Evolutionary conservation across 2,797 vertebrate species (phyloP).

Genomic region (Ambastaia sidthimunki): DNA sequence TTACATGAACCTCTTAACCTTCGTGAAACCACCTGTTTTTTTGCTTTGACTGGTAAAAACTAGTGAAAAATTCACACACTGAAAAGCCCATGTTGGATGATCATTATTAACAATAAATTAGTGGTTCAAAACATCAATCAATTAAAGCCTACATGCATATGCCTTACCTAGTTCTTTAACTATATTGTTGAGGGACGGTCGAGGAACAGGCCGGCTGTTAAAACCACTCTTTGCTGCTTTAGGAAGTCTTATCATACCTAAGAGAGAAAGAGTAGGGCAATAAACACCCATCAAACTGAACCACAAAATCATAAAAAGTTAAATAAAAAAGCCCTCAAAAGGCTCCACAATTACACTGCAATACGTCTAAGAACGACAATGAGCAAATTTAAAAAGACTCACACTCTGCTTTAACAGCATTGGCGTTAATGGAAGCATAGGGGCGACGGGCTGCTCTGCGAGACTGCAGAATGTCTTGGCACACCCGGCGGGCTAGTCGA

Average conservation of each 20-base stretch:
- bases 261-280: not conserved
- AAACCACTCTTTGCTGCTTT: slow-evolving; percentile 88
- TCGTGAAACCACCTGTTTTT: no score
- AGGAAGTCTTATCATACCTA: slow-evolving; percentile 92
- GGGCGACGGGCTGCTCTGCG: slow-evolving; percentile 88
- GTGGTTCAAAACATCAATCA: not conserved
- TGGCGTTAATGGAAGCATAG: slow-evolving; percentile 92
- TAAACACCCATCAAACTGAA: not conserved
- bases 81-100: not conserved
- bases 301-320: no score
- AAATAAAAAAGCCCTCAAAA: no score
- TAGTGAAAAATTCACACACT: not conserved
- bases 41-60: not conserved
- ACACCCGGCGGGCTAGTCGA: slow-evolving; percentile 89
- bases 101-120: not conserved
- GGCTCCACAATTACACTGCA: no score
- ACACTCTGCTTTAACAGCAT: slow-evolving; percentile 95
- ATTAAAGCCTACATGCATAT: not conserved
- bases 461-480: slow-evolving; percentile 91
- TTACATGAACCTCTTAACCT: no score
- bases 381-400: slow-evolving; percentile 5
- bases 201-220: slow-evolving; percentile 84
- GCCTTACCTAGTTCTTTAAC: slow-evolving; percentile 91
- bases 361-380: no score
- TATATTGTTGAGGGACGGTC: slow-evolving; percentile 86